These are phyloP conservation scores for Eubucco bourcierii DNA, from an alignment of 2,113 vertebrate species.

Conservation along the genomic window DNA sequence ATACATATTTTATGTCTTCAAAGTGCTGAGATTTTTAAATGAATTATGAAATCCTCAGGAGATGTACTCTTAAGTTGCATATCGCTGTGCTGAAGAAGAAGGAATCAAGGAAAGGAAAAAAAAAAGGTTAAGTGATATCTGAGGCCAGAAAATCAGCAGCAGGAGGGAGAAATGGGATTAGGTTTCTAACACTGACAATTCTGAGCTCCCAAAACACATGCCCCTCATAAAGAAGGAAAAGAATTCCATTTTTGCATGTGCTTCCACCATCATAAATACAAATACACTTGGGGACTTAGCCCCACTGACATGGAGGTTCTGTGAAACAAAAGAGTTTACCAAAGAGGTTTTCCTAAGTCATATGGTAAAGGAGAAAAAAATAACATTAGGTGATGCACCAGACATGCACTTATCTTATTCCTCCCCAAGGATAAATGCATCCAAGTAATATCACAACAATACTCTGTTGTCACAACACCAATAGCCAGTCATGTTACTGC, in stretches of 20 bases:
- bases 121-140: conserved; percentile 40
- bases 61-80: background rate
- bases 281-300: background rate
- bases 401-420: background rate
- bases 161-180: background rate
- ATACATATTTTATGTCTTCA: conserved; percentile 33
- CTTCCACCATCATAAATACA: background rate
- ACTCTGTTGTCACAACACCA: background rate
- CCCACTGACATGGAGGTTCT: background rate
- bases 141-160: background rate
- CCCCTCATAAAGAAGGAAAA: background rate
- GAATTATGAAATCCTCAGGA: conserved; percentile 7
- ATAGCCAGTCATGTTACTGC: background rate
- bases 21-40: conserved; percentile 3
- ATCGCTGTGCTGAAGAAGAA: background rate
- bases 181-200: background rate
- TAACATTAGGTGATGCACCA: background rate
- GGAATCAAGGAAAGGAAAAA: background rate
- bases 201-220: conserved; percentile 29
- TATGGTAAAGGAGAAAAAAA: background rate
- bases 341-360: background rate
- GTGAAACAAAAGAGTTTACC: background rate
- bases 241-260: background rate
- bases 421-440: background rate
- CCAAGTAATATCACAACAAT: background rate